phyloP scores from a whole-genome alignment of 2,113 vertebrate species.

The Clarias batrachus region DNA sequence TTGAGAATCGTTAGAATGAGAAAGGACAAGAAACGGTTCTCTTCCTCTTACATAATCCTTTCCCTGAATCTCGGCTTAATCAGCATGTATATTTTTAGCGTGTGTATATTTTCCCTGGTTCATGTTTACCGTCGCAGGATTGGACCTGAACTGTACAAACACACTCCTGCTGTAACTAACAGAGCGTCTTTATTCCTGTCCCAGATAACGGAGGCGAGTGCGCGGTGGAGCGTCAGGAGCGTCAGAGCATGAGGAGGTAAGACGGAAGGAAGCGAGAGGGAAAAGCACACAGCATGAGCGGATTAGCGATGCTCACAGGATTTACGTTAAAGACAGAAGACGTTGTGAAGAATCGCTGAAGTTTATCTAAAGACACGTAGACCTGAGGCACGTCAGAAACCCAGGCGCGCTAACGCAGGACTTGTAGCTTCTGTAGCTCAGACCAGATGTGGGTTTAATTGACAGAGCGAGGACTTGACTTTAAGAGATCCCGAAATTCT shows the following conservation, averaged over 20 bases:
- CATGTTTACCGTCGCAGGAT: no score
- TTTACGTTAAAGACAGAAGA: background rate
- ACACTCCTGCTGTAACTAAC: background rate
- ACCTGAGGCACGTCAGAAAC: background rate
- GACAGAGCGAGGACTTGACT: background rate
- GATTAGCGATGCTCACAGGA: background rate
- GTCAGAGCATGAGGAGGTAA: constrained; percentile 4
- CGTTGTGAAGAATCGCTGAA: background rate
- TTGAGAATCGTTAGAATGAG: background rate
- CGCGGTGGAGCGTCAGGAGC: background rate
- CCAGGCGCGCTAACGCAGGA: background rate
- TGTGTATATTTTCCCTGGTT: background rate
- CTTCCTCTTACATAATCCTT: no score
- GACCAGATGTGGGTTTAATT: background rate
- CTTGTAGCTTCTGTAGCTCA: background rate
- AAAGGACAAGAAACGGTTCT: no score
- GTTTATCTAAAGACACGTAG: background rate
- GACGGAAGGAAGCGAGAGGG: background rate
- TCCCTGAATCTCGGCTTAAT: no score
- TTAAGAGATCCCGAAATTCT: background rate
- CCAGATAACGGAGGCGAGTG: background rate
- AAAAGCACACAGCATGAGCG: background rate
- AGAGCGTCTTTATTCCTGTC: background rate
- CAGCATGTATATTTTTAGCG: no score
- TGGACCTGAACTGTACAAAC: background rate